These are phyloP conservation scores for Drosophila nigrodunni DNA, from an alignment of 1,140 invertebrate species.

Conservation along the genomic window DNA sequence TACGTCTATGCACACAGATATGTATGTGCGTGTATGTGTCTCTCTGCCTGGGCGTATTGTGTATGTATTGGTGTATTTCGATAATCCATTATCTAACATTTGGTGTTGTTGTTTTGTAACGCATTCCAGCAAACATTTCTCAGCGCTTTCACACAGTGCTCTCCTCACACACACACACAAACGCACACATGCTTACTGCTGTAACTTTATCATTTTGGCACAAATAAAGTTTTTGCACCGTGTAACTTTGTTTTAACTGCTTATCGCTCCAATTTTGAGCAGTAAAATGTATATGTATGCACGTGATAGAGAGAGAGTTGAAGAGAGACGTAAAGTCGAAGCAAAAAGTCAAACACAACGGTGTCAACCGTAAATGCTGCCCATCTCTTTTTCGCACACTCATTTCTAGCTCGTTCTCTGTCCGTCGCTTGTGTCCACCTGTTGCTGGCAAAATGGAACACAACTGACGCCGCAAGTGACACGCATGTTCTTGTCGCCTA, in stretches of 20 bases:
- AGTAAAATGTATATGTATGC: constrained; percentile 1
- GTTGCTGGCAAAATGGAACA: constrained; percentile 34
- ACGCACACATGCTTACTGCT: not conserved
- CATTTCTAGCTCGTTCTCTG: not conserved
- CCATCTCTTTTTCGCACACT: not conserved
- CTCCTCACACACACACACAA: constrained; percentile 20
- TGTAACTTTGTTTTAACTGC: constrained; percentile 43
- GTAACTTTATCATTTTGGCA: constrained; percentile 30
- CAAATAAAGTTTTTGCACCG: constrained; percentile 20
- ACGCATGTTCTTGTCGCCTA: constrained; percentile 31
- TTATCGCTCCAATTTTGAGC: constrained; percentile 55
- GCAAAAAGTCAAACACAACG: constrained; percentile 22
- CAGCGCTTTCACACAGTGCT: constrained; percentile 18
- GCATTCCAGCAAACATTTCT: constrained; percentile 25
- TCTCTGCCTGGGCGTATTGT: not conserved
- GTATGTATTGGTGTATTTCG: not conserved
- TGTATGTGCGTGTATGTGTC: not conserved
- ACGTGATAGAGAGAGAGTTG: not conserved
- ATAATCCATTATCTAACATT: constrained; percentile 44
- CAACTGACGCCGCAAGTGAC: constrained; percentile 27
- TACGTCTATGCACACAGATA: too few relatives aligned
- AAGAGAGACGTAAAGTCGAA: not conserved
- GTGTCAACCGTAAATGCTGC: constrained; percentile 21
- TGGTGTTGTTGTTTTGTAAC: constrained; percentile 3
- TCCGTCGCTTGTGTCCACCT: constrained; percentile 34